These are phyloP conservation scores for Drosophila sp. DNA, from an alignment of 1,140 invertebrate genomes.

Conservation along the genomic window DNA sequence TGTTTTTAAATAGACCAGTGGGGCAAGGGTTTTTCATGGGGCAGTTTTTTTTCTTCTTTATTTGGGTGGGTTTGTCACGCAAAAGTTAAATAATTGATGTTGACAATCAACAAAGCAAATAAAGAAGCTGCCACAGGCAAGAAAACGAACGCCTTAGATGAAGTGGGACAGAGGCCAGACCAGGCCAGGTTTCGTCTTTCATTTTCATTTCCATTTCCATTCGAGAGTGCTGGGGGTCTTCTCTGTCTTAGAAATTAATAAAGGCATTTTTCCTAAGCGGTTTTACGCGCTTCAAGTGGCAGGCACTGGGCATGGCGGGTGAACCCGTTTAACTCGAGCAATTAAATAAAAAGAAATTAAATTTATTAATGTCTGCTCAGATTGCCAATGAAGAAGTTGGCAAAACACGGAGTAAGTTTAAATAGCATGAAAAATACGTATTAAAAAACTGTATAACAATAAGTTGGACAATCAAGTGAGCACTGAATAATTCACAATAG, in stretches of 20 bases:
- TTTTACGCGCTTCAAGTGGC: slow-evolving; percentile 36
- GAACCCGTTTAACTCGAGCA: slow-evolving; percentile 43
- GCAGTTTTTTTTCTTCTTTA: slow-evolving; percentile 27
- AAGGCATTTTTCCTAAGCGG: slow-evolving; percentile 51
- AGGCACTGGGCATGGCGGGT: neutral
- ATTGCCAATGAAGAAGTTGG: slow-evolving; percentile 13
- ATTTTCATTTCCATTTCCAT: slow-evolving; percentile 20
- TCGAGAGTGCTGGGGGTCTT: slow-evolving; percentile 26
- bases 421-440: slow-evolving; percentile 23
- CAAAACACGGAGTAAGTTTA: slow-evolving; percentile 38
- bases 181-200: slow-evolving; percentile 12
- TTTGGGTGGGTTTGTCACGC: slow-evolving; percentile 61
- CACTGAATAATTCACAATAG: slow-evolving; percentile 25
- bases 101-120: slow-evolving; percentile 83
- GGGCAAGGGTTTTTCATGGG: slow-evolving; percentile 23
- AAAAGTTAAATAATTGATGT: slow-evolving; percentile 84
- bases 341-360: slow-evolving; percentile 66
- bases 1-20: slow-evolving; percentile 80
- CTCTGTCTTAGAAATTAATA: slow-evolving; percentile 61
- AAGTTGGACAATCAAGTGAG: neutral
- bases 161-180: slow-evolving; percentile 36
- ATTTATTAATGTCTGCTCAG: slow-evolving; percentile 59
- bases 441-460: slow-evolving; percentile 4
- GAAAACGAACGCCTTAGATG: slow-evolving; percentile 58
- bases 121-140: slow-evolving; percentile 63